Evolutionary conservation across 2,888 invertebrate genomes (phyloP).

Genomic region (Lypha dubia): DNA sequence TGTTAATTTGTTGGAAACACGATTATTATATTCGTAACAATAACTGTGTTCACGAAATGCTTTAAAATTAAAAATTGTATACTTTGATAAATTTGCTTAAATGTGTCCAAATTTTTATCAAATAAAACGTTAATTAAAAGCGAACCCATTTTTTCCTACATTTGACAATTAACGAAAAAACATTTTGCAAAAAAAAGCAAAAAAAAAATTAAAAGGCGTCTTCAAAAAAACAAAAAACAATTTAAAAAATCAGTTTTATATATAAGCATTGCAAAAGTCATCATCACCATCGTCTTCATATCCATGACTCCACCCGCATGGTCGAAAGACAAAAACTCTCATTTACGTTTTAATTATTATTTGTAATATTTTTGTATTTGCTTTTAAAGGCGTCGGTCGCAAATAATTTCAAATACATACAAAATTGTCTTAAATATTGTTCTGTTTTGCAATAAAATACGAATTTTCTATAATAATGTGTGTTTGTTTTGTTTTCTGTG

Average conservation of each 20-base stretch:
- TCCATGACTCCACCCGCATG: too few relatives aligned
- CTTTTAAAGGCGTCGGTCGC: background rate
- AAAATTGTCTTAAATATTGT: too few relatives aligned
- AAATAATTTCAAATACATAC: background rate
- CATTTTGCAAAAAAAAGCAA: background rate
- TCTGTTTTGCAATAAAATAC: too few relatives aligned
- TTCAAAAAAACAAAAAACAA: background rate
- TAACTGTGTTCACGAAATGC: background rate
- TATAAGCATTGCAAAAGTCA: conserved; percentile 3
- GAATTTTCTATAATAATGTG: too few relatives aligned
- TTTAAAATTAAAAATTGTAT: conserved; percentile 5
- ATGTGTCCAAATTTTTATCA: conserved; percentile 3
- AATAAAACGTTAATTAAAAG: conserved; percentile 45
- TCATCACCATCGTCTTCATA: background rate
- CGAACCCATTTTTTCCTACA: conserved; percentile 4
- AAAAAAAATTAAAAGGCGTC: background rate
- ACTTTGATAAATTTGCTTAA: conserved; percentile 8
- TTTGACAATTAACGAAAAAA: conserved; percentile 19
- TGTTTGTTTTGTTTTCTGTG: too few relatives aligned
- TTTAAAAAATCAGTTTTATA: background rate
- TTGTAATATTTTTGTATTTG: background rate
- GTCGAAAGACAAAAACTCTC: background rate
- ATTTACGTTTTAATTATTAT: conserved; percentile 33
- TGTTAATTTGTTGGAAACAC: background rate
- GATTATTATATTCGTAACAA: background rate